Percentiles rank a stretch among this genome's conserved stretches.
phyloP scores from a whole-genome alignment of 2,888 invertebrate genomes.

The Dichetophora obliterata region DNA sequence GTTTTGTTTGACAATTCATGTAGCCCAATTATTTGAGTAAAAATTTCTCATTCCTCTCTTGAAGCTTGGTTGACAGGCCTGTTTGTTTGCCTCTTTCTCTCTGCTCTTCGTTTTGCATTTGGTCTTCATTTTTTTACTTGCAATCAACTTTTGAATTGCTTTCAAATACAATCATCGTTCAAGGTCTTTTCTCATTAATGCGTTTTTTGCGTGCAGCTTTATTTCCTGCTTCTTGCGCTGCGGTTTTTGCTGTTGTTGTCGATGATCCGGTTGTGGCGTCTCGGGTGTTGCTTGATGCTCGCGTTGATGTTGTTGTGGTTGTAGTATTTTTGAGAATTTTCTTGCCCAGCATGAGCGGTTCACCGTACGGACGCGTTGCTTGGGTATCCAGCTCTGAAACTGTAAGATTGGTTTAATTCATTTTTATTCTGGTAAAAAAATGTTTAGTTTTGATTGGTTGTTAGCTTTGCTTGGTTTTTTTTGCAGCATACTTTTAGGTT shows the following conservation, averaged over 20 bases:
- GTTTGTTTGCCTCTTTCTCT: background rate
- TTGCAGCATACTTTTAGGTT: background rate
- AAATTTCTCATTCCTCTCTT: no score
- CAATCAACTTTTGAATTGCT: background rate
- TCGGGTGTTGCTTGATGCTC: background rate
- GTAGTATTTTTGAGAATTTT: conserved; percentile 44
- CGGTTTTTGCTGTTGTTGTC: conserved; percentile 7
- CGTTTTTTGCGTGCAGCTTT: conserved; percentile 26
- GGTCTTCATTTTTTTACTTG: conserved; percentile 38
- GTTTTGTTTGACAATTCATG: no score
- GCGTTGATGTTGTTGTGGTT: conserved; percentile 49
- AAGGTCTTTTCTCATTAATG: conserved; percentile 14
- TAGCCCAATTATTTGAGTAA: no score
- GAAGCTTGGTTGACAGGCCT: no score
- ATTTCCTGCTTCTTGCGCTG: background rate
- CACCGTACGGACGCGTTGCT: conserved; percentile 80
- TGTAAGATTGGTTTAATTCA: conserved; percentile 37
- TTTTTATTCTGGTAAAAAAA: background rate
- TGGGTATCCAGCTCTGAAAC: conserved; percentile 58
- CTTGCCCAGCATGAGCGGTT: conserved; percentile 78
- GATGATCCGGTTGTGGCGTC: conserved; percentile 5
- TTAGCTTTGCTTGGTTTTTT: background rate
- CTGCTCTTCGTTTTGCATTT: background rate
- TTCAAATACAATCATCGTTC: background rate
- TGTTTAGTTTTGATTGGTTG: background rate